Conservation (phyloP, 1,140 invertebrate species). For the Lucilia sericata region DNA sequence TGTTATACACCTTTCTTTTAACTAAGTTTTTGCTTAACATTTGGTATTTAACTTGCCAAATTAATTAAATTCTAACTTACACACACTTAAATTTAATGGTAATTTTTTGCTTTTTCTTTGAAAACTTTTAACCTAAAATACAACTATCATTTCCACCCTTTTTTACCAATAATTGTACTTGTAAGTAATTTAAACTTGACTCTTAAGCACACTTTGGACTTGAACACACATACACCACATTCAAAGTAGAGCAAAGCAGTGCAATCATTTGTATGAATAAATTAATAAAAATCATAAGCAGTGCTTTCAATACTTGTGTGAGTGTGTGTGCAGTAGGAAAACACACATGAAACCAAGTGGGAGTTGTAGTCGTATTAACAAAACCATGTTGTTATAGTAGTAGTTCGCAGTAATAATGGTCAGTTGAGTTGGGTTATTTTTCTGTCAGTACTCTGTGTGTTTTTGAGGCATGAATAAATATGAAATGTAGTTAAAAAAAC, state of each 20-base stretch:
- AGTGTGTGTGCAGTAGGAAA: not conserved
- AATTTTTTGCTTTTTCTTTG: no score
- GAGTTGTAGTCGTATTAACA: not conserved
- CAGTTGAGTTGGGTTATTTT: not conserved
- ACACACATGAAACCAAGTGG: not conserved
- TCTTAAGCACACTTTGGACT: not conserved
- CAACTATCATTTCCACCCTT: no score
- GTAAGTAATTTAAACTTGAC: not conserved
- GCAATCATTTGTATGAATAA: slow-evolving; percentile 6
- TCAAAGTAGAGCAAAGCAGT: not conserved
- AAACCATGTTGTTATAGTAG: not conserved
- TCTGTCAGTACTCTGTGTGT: not conserved
- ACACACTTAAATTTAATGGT: no score
- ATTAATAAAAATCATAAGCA: not conserved
- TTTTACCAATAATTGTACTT: not conserved
- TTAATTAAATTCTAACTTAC: no score
- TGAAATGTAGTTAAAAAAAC: not conserved
- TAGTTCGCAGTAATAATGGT: slow-evolving; percentile 1
- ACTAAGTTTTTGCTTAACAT: no score
- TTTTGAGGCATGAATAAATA: slow-evolving; percentile 29
- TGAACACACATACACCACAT: not conserved
- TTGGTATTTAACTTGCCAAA: no score
- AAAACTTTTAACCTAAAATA: no score
- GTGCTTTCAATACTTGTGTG: not conserved
- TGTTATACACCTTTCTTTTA: no score